Evolutionary conservation across 2,888 invertebrate genomes (phyloP).

Genomic region (Sicus ferrugineus): DNA sequence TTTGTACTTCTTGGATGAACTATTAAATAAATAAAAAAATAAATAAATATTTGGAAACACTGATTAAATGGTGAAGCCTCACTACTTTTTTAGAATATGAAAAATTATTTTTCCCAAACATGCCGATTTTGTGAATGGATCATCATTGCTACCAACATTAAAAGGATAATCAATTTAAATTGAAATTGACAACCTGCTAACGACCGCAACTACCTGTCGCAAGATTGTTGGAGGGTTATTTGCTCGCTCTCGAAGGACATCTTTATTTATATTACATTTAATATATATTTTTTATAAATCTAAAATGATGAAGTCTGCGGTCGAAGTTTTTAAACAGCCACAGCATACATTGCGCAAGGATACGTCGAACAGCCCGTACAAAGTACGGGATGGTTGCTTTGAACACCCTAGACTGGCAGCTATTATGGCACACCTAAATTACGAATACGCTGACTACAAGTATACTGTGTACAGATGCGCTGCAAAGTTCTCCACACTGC

Average conservation of each 20-base stretch:
- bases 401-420: slow-evolving; percentile 46
- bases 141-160: slow-evolving; percentile 30
- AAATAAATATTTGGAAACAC: too few species aligned
- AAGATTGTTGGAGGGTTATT: slow-evolving; percentile 32
- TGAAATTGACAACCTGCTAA: slow-evolving; percentile 42
- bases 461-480: slow-evolving; percentile 63
- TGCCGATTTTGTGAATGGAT: too few species aligned
- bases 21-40: too few species aligned
- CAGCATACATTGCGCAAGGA: slow-evolving; percentile 7
- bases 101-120: not conserved
- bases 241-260: too few species aligned
- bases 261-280: not conserved
- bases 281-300: not conserved
- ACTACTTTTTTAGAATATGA: not conserved
- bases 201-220: slow-evolving; percentile 27
- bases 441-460: slow-evolving; percentile 56
- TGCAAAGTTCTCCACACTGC: slow-evolving; percentile 57
- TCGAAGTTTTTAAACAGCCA: slow-evolving; percentile 34
- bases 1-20: too few species aligned
- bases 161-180: slow-evolving; percentile 39
- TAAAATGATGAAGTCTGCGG: slow-evolving; percentile 26
- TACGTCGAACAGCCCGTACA: slow-evolving; percentile 23
- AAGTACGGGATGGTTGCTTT: slow-evolving; percentile 30
- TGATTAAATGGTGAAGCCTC: not conserved
- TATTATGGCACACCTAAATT: slow-evolving; percentile 54